A percentile compares a stretch with the other conserved stretches of the same genome.
Conservation (phyloP, 2,113 vertebrate species). For the Hydrolagus affinis region DNA sequence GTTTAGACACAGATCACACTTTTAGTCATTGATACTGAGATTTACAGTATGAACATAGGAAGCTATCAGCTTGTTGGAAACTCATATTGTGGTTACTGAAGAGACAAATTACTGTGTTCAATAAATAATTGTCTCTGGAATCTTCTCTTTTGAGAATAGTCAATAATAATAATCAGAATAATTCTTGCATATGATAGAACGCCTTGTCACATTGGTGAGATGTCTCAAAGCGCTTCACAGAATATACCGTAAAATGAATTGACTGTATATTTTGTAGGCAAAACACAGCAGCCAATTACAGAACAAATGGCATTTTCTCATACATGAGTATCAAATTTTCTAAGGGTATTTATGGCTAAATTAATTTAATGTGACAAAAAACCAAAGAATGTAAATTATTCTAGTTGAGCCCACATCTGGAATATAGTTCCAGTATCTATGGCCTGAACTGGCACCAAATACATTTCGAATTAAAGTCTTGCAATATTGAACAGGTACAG, state of each 20-base stretch:
- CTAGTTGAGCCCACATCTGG: background rate
- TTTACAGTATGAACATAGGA: background rate
- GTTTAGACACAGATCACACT: background rate
- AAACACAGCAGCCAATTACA: no score
- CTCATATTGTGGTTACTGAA: background rate
- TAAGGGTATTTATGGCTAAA: background rate
- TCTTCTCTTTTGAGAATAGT: background rate
- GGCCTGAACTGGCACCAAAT: background rate
- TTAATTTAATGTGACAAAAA: background rate
- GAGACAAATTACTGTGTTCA: background rate
- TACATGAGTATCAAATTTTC: no score
- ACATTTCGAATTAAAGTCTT: background rate
- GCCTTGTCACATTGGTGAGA: no score
- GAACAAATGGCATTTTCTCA: no score
- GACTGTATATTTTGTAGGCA: no score
- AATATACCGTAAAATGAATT: no score
- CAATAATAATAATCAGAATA: no score
- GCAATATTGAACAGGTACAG: background rate
- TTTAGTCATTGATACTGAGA: background rate
- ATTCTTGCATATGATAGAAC: no score
- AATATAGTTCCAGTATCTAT: background rate
- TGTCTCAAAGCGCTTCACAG: no score
- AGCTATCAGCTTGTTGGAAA: background rate
- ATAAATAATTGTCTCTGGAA: background rate
- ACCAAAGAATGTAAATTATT: background rate